phyloP scores from a whole-genome alignment of 2,113 vertebrate species.

The Eretmochelys imbricata region DNA sequence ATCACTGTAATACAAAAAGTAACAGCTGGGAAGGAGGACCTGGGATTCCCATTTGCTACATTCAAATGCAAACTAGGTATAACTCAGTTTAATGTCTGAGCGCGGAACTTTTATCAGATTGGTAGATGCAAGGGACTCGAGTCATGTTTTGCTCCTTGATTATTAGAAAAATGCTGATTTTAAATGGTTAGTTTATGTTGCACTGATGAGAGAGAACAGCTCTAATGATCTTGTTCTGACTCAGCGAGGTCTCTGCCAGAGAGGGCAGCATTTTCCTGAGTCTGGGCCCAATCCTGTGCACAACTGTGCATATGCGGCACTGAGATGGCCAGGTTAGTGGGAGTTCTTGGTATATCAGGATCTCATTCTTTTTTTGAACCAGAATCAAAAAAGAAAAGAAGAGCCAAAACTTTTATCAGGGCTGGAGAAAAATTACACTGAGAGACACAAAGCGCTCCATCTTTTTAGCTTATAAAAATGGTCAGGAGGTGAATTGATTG shows the following conservation, averaged over 20 bases:
- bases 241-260: neutral
- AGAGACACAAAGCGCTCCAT: neutral
- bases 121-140: neutral
- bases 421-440: neutral
- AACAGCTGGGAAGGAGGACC: neutral
- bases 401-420: neutral
- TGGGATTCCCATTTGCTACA: neutral
- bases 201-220: neutral
- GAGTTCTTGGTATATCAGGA: neutral
- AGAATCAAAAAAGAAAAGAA: neutral
- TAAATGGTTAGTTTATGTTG: neutral
- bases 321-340: neutral
- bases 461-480: neutral
- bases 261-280: neutral
- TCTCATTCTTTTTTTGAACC: neutral
- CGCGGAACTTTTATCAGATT: neutral
- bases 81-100: neutral
- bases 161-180: neutral
- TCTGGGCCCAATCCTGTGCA: neutral
- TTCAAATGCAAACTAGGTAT: neutral
- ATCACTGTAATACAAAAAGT: neutral
- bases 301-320: neutral
- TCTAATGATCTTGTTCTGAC: neutral
- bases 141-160: neutral
- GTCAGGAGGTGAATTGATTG: neutral